Conservation (phyloP, 2,113 vertebrate genomes). For the Mohoua ochrocephala region DNA sequence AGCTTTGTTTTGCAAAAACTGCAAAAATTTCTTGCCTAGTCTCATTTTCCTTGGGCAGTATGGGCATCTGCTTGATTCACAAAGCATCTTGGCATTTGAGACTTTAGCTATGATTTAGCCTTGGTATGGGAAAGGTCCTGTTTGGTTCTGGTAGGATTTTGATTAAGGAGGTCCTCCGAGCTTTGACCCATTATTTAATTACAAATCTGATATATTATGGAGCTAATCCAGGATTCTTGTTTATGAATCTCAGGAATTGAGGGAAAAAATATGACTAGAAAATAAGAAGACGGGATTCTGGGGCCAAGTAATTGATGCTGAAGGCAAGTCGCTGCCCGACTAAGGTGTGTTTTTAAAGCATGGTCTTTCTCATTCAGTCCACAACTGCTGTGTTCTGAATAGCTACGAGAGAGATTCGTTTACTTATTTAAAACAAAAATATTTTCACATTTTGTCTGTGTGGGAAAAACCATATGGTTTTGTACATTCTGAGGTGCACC, state of each 20-base stretch:
- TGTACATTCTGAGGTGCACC: background rate
- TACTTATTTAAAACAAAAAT: background rate
- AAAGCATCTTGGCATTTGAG: background rate
- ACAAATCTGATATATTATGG: background rate
- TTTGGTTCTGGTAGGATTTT: background rate
- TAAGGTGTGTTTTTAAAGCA: accelerated
- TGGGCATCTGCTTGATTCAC: background rate
- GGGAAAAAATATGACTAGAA: background rate
- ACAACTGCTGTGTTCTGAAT: background rate
- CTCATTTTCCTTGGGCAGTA: background rate
- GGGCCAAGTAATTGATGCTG: background rate
- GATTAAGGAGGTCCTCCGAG: background rate
- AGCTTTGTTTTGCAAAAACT: background rate
- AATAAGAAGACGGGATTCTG: background rate
- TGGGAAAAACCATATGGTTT: background rate
- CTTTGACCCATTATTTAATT: background rate
- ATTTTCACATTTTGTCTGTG: background rate
- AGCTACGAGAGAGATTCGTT: background rate
- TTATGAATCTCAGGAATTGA: background rate
- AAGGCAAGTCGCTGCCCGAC: background rate
- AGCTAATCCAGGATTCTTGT: background rate
- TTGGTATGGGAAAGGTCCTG: background rate
- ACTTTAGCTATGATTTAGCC: background rate
- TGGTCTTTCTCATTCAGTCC: background rate
- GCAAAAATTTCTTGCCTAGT: background rate